Conservation (phyloP, 2,888 invertebrate genomes). For the Conops quadrifasciatus region DNA sequence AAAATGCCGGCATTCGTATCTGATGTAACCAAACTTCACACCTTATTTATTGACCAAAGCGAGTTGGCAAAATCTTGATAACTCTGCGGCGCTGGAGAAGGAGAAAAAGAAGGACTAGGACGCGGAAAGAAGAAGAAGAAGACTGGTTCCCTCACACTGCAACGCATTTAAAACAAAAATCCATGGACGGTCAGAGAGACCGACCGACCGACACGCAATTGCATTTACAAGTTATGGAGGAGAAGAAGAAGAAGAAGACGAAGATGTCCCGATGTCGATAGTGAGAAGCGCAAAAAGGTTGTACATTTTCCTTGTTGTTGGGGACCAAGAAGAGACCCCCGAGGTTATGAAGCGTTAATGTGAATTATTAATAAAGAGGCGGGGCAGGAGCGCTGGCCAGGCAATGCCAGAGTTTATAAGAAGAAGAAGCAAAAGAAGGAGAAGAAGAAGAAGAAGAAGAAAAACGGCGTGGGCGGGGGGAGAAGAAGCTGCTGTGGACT, state of each 20-base stretch:
- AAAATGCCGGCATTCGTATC: not conserved
- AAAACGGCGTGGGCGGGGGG: not conserved
- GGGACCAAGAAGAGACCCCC: conserved; percentile 38
- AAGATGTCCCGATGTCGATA: conserved; percentile 32
- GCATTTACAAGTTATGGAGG: conserved; percentile 26
- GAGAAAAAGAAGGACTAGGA: conserved; percentile 19
- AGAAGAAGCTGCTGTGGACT: not conserved
- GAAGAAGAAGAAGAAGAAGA: too few species aligned
- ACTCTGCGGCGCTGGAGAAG: not conserved
- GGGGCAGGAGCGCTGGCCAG: conserved; percentile 16
- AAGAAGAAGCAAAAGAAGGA: conserved; percentile 8
- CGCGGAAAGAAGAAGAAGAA: conserved; percentile 17
- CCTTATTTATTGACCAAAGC: conserved; percentile 60
- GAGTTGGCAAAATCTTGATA: conserved; percentile 34
- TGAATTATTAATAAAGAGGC: conserved; percentile 64
- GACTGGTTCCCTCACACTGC: conserved; percentile 13
- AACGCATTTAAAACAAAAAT: not conserved
- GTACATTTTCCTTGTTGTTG: conserved; percentile 30
- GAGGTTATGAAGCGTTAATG: conserved; percentile 62
- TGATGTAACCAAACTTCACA: conserved; percentile 51
- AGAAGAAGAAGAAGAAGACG: too few species aligned
- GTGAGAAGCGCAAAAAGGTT: conserved; percentile 23
- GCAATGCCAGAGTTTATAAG: conserved; percentile 1
- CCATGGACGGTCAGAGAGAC: not conserved
- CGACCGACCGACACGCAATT: conserved; percentile 28